phyloP scores from a whole-genome alignment of 1,140 invertebrate species.

The Neodiprion virginianus region DNA sequence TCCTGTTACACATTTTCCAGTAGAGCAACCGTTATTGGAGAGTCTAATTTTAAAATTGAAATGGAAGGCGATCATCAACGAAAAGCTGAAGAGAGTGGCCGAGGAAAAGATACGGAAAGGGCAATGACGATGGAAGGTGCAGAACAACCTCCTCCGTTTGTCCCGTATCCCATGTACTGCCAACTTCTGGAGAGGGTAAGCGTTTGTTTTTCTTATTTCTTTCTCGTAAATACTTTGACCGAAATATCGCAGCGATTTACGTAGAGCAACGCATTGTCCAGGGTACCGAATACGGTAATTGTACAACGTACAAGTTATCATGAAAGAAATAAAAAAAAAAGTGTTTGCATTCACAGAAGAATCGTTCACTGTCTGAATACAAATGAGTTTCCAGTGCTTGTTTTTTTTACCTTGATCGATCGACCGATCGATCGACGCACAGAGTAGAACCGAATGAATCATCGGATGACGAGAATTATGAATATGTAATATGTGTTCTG shows the following conservation, averaged over 20 bases:
- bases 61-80: conserved; percentile 31
- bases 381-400: not conserved
- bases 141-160: conserved; percentile 44
- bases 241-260: too few relatives aligned
- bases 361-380: not conserved
- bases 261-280: too few relatives aligned
- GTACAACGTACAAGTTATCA: not conserved
- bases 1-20: not conserved
- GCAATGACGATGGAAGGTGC: conserved; percentile 22
- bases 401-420: not conserved
- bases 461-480: too few relatives aligned
- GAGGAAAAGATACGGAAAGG: conserved; percentile 45
- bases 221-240: not conserved
- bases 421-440: too few relatives aligned
- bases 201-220: conserved; percentile 21
- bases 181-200: conserved; percentile 56
- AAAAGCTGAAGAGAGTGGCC: conserved; percentile 32
- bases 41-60: conserved; percentile 36
- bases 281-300: too few relatives aligned
- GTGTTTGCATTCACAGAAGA: not conserved
- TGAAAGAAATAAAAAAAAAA: not conserved
- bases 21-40: conserved; percentile 22
- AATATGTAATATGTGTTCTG: too few relatives aligned
- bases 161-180: conserved; percentile 55
- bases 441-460: too few relatives aligned